Evolutionary conservation across 1,140 invertebrate species (phyloP), one percentile per base, ranked within the genome.

Genomic region (Heliconius congener): DNA sequence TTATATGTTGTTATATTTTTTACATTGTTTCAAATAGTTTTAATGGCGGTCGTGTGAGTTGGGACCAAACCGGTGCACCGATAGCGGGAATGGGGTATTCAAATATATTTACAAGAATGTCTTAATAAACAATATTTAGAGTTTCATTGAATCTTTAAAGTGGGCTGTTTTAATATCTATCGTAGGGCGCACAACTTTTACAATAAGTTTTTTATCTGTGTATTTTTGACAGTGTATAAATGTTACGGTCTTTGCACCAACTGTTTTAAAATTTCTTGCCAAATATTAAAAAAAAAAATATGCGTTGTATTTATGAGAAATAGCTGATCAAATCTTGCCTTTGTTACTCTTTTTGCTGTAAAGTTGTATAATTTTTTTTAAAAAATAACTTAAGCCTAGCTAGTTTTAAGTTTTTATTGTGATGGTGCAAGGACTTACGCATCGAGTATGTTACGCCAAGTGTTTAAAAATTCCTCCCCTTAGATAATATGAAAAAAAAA

Each of bases 11-110:
- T 84, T 85, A 86, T 87, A 84, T 86, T 86, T 46, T 85, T 85
- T 82, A 85, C 81, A 83, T 81, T 73, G 80, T 83, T 80, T 71
- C 74, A 80, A 42, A 81, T 84, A 86, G 82, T 86, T 85, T 85
- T 83, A 84, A 76, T 86, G 60, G 81, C 71, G 84, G 84, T 84
- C 83, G 80, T 76, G 81, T 71, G 84, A 84, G 89, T 86, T 84
- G 92, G 93, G 93, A 92, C 93, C 93, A 94, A 94, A 93, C 93
- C 92, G 90, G 93, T 93, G 91, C 93, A 92, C 89, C 85, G 88
- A 89, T 83, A 77, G 81, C 80, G 81, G 85, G 84, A 87, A 86
- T 83, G 87, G 91, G 91, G 88, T 87, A 88, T 82, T 82, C 71
- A 83, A 81, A 83, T 75, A 79, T 90, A 90, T 88, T 89, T 87